These are phyloP conservation scores for Syritta pipiens DNA, from an alignment of 2,888 invertebrate genomes.

Conservation along the genomic window DNA sequence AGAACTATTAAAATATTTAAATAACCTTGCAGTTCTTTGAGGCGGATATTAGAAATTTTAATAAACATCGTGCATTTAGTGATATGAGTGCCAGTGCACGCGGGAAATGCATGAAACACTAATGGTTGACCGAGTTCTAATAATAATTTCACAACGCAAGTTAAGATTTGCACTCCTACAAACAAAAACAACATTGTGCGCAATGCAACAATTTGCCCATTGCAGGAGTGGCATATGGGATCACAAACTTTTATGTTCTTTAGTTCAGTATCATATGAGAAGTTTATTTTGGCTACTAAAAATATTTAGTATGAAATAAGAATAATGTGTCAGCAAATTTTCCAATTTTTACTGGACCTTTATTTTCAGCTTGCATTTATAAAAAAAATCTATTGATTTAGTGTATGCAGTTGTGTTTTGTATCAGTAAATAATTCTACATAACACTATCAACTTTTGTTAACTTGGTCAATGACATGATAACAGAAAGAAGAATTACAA, in stretches of 20 bases:
- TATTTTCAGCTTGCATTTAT: no score
- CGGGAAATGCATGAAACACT: neutral
- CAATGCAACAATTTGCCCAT: neutral
- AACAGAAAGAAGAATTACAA: no score
- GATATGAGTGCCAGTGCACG: neutral
- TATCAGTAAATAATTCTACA: no score
- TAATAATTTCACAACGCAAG: neutral
- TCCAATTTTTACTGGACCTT: no score
- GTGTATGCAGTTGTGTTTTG: no score
- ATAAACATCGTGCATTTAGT: neutral
- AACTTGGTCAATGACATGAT: no score
- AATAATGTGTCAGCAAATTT: no score
- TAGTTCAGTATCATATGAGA: no score
- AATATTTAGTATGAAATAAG: no score
- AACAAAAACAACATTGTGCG: neutral
- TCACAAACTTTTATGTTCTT: neutral
- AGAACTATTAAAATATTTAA: conserved; percentile 21
- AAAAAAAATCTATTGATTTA: no score
- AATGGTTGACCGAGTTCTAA: neutral
- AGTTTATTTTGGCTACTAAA: no score
- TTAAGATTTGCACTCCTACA: neutral
- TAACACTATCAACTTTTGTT: no score
- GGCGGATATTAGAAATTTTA: conserved; percentile 1
- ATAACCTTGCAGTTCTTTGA: conserved; percentile 17
- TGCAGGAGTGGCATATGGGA: neutral